A percentile compares a stretch with the other conserved stretches of the same genome.
Evolutionary conservation across 1,140 invertebrate species (phyloP).

Genomic region (Harlomillsia oculata): DNA sequence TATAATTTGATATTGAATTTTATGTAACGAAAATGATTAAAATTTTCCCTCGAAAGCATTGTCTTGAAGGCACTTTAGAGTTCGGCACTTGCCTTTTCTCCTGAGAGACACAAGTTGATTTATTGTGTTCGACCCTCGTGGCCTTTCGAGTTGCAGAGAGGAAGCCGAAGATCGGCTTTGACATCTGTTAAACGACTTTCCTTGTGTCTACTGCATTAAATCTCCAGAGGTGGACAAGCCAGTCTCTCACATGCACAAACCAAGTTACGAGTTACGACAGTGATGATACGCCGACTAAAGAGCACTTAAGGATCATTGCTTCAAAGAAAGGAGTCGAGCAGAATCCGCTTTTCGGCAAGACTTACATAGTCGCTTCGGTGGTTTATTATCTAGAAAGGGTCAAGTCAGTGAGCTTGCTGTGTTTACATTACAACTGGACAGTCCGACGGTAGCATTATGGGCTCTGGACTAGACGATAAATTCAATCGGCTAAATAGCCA

Average conservation of each 20-base stretch:
- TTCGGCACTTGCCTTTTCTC: neutral
- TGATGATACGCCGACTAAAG: neutral
- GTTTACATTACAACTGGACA: no score
- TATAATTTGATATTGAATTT: no score
- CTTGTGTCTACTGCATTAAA: neutral
- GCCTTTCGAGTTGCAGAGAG: neutral
- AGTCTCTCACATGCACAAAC: neutral
- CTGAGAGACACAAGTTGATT: neutral
- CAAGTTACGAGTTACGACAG: neutral
- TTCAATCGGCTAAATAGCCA: no score
- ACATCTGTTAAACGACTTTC: constrained; percentile 1
- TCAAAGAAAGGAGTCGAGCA: neutral
- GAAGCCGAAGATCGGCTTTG: constrained; percentile 5
- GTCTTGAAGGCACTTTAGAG: neutral
- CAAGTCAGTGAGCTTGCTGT: no score
- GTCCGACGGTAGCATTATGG: no score
- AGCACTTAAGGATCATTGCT: neutral
- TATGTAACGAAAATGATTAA: no score
- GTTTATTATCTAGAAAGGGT: no score
- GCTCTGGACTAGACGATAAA: no score
- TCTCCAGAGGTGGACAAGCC: neutral
- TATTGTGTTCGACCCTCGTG: no score
- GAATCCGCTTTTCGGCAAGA: neutral
- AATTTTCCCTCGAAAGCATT: no score
- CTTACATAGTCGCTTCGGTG: neutral